phyloP scores from a whole-genome alignment of 2,888 invertebrate species.

The Andrena dorsata region DNA sequence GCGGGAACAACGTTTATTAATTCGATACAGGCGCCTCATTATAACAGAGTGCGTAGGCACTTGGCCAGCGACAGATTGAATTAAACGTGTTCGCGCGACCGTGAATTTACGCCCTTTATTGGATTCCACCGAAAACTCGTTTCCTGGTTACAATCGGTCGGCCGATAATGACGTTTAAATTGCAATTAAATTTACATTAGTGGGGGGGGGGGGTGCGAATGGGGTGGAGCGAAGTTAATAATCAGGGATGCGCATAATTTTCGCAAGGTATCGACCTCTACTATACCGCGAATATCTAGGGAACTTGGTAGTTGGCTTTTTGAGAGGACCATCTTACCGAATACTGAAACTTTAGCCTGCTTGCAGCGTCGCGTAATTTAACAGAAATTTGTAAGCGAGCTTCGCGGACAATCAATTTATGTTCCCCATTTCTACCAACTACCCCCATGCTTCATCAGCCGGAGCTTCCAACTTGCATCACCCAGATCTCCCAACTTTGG shows the following conservation, averaged over 20 bases:
- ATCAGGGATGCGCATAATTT: not conserved
- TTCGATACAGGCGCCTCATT: too few relatives aligned
- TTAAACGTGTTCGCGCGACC: slow-evolving; percentile 22
- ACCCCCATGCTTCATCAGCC: not conserved
- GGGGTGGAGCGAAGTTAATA: not conserved
- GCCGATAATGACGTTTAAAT: slow-evolving; percentile 13
- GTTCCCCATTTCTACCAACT: not conserved
- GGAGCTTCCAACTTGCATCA: not conserved
- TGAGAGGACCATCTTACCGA: not conserved
- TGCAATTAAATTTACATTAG: slow-evolving; percentile 31
- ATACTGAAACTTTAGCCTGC: not conserved
- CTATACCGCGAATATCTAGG: not conserved
- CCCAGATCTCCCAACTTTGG: not conserved
- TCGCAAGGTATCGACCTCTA: not conserved
- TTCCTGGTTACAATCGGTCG: slow-evolving; percentile 1
- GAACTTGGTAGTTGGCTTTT: not conserved
- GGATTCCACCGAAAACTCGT: slow-evolving; percentile 17
- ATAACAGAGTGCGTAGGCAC: not conserved
- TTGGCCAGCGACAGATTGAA: slow-evolving; percentile 32
- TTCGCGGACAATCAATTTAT: too few relatives aligned
- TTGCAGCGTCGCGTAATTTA: not conserved
- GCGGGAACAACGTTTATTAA: not conserved
- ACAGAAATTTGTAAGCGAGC: too few relatives aligned
- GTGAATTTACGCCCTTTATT: slow-evolving; percentile 36
- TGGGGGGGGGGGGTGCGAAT: not conserved